Base-by-base conservation (phyloP, 1,140 invertebrate genomes). In the Ridgeia piscesae region DNA sequence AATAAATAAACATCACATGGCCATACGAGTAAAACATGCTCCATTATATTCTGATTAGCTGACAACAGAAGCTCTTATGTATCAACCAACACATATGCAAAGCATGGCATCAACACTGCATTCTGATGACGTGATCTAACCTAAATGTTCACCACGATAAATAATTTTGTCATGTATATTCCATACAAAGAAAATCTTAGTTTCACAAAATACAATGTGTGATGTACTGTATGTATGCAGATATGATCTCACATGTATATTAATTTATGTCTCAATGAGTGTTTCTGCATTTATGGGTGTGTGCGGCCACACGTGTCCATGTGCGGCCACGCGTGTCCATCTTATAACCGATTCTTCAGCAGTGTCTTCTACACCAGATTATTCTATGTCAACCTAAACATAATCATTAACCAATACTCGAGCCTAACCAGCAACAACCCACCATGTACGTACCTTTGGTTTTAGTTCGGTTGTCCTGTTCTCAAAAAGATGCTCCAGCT, bases 401-500 rank as follows among this genome's bases (percentile, higher is more conserved):
- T 31, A 77, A 8, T 77, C 58, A 77, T 31, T 77, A 77, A 17
- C 58, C 27, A 6, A 21, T 21, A 21, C 58, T 21, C 27, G 27
- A 27, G 6, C 27, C 8, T 27, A 77, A 77, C 4, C 27, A 77
- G 58, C 58, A 17, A 77, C 58, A 27, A 77, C n/a, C n/a, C n/a
- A n/a, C 11, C 2, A 17, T 17, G n/a, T 14, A 91, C 95, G 94
- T 93, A 96, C 96, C 98, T 99, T 99, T 93, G 97, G 97, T 94
- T 99, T 98, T 93, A 99, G 96, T 96, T 99, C 99, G 96, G 99
- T 99, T 92, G 98, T 98, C 94, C 98, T 97, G 21, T 98, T 98
- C 96, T 99, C 99, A 96, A 99, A 99, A 34, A 99, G 96, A 96
- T 99, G 98, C 96, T 99, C 99, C 93, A 99, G 96, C 96, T 98